Percentiles rank a stretch among this genome's conserved stretches.
Evolutionary conservation across 1,140 invertebrate species (phyloP).

Genomic region (Hycleus cichorii): DNA sequence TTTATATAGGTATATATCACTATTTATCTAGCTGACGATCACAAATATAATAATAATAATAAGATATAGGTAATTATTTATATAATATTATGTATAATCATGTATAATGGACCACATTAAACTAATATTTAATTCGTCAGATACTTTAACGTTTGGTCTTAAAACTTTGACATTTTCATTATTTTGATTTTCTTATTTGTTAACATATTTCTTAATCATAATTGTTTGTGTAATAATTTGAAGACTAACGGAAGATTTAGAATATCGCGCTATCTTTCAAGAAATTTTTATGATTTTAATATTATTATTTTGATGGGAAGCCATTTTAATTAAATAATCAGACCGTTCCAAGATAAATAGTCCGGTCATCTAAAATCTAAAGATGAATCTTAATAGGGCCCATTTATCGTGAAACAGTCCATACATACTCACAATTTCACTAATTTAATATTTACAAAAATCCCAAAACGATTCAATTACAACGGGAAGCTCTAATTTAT

Average conservation of each 20-base stretch:
- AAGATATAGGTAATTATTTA: no score
- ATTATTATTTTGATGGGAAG: constrained; percentile 1
- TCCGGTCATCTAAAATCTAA: not conserved
- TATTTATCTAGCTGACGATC: constrained; percentile 29
- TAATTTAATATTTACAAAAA: constrained; percentile 19
- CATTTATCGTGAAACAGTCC: no score
- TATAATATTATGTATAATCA: not conserved
- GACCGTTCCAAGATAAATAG: no score
- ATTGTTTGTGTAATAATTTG: constrained; percentile 6
- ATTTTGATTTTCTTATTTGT: not conserved
- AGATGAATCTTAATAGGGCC: no score
- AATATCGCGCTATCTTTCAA: constrained; percentile 32
- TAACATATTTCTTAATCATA: not conserved
- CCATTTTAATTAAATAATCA: not conserved
- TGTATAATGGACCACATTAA: constrained; percentile 24
- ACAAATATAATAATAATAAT: constrained; percentile 23
- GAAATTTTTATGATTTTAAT: constrained; percentile 3
- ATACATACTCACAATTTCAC: constrained; percentile 17
- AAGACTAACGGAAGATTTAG: constrained; percentile 36
- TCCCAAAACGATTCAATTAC: constrained; percentile 13
- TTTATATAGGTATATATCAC: constrained; percentile 12
- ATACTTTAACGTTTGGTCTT: not conserved
- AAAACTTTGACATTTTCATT: not conserved
- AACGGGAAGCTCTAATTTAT: constrained; percentile 33
- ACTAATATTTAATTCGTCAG: constrained; percentile 13